A percentile compares a stretch with the other conserved stretches of the same genome.
phyloP scores from a whole-genome alignment of 2,888 invertebrate species.

The Yponomeuta plumbellus region DNA sequence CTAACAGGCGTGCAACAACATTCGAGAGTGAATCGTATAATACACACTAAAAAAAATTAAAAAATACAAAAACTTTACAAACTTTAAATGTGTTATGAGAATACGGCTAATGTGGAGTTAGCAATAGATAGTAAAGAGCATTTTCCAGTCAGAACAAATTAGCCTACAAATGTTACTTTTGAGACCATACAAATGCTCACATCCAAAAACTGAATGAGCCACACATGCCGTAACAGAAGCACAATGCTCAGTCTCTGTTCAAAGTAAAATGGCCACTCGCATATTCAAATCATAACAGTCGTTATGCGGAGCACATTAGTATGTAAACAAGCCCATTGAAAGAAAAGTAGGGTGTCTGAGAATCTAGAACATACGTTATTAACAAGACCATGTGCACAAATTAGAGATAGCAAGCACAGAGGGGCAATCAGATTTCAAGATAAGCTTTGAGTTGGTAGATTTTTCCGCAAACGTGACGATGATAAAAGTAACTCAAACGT shows the following conservation, averaged over 20 bases:
- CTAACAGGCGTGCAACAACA: no score
- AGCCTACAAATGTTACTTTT: background rate
- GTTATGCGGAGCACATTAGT: background rate
- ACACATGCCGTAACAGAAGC: background rate
- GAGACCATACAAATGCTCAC: background rate
- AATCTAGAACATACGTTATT: background rate
- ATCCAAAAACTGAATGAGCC: constrained; percentile 1
- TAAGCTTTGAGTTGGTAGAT: no score
- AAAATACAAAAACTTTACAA: no score
- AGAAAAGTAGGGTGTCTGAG: background rate
- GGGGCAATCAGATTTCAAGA: no score
- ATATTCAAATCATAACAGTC: background rate
- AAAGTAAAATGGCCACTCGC: background rate
- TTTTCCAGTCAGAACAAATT: no score
- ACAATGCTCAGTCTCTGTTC: background rate
- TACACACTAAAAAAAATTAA: no score
- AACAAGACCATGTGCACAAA: background rate
- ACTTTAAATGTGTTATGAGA: no score
- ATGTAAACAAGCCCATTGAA: background rate
- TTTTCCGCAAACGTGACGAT: no score
- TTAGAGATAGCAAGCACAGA: background rate
- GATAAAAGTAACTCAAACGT: no score
- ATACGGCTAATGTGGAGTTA: no score
- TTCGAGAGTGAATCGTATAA: no score
- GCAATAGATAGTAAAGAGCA: no score